Percentiles rank a stretch among this genome's conserved stretches.
Evolutionary conservation across 1,140 invertebrate species (phyloP).

Genomic region (Triops longicaudatus): DNA sequence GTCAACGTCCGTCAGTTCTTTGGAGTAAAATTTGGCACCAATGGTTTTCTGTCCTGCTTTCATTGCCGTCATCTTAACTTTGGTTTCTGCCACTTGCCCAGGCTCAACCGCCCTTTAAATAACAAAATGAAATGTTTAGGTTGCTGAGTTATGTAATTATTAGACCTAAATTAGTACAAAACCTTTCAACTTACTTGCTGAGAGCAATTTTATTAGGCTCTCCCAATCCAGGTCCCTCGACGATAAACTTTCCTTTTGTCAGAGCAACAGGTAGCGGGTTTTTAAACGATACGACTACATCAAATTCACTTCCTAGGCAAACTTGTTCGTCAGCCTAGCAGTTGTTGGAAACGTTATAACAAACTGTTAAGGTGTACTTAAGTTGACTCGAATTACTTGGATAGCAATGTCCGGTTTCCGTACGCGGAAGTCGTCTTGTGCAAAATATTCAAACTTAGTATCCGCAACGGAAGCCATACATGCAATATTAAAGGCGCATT

Average conservation of each 20-base stretch:
- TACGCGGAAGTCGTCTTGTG: constrained; percentile 80
- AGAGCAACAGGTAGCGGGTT: constrained; percentile 72
- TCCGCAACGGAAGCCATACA: constrained; percentile 69
- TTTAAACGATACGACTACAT: constrained; percentile 58
- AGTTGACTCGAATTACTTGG: constrained; percentile 40
- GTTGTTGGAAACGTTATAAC: not conserved
- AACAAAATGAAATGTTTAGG: constrained; percentile 30
- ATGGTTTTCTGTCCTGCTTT: constrained; percentile 63
- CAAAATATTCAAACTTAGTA: constrained; percentile 77
- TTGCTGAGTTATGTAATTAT: not conserved
- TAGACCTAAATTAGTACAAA: not conserved
- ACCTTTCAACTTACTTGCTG: constrained; percentile 45
- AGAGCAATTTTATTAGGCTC: constrained; percentile 60
- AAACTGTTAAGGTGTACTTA: not conserved
- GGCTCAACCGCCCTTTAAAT: constrained; percentile 46
- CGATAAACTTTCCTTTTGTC: constrained; percentile 61
- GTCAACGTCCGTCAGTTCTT: constrained; percentile 72
- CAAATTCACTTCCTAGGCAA: constrained; percentile 52
- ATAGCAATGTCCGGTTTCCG: constrained; percentile 82
- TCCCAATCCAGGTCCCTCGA: constrained; percentile 69
- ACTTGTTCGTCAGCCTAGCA: constrained; percentile 42
- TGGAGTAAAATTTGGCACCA: constrained; percentile 68
- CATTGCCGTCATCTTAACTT: constrained; percentile 61
- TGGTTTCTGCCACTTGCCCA: constrained; percentile 52
- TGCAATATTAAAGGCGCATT: constrained; percentile 74